Evolutionary conservation across 30 jellyfish, hydroid and myxozoan species (phyloP).

Genomic region (Hydractinia echinata): DNA sequence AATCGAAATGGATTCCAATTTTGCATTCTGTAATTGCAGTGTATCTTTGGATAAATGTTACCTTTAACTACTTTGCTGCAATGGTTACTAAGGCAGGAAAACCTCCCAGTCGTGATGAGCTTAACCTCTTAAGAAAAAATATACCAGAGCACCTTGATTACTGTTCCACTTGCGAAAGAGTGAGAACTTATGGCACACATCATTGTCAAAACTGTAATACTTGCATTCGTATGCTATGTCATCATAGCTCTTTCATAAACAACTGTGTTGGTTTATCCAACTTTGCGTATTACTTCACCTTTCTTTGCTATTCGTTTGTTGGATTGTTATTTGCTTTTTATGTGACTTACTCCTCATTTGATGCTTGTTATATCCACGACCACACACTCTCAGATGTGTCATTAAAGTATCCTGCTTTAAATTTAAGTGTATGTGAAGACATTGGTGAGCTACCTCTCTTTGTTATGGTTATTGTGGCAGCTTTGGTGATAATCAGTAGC

Average conservation of each 20-base stretch:
- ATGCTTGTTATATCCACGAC: slow-evolving; percentile 37
- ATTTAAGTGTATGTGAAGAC: slow-evolving; percentile 21
- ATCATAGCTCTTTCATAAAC: slow-evolving; percentile 53
- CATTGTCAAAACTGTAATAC: slow-evolving; percentile 53
- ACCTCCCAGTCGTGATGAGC: slow-evolving; percentile 46
- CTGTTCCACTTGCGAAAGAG: slow-evolving; percentile 52
- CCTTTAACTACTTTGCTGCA: slow-evolving; percentile 68
- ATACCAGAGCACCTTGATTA: slow-evolving; percentile 11
- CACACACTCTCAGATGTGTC: slow-evolving; percentile 25
- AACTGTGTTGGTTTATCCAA: slow-evolving; percentile 79
- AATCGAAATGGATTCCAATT: slow-evolving; percentile 27
- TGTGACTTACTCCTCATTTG: slow-evolving; percentile 39
- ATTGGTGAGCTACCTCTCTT: slow-evolving; percentile 51
- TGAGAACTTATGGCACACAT: slow-evolving; percentile 54
- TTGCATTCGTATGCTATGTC: slow-evolving; percentile 64
- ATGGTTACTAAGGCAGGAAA: slow-evolving; percentile 62
- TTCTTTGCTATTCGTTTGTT: slow-evolving; percentile 42
- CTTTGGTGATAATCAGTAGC: slow-evolving; percentile 7
- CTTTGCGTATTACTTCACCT: slow-evolving; percentile 49
- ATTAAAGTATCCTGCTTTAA: slow-evolving; percentile 20
- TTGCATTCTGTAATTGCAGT: slow-evolving; percentile 32
- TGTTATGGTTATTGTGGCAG: slow-evolving; percentile 20
- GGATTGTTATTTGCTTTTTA: slow-evolving; percentile 36
- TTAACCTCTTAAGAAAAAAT: slow-evolving; percentile 5
- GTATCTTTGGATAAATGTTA: slow-evolving; percentile 64